Base-by-base conservation (phyloP, 2,113 vertebrate genomes). In the Myiopsitta monachus region DNA sequence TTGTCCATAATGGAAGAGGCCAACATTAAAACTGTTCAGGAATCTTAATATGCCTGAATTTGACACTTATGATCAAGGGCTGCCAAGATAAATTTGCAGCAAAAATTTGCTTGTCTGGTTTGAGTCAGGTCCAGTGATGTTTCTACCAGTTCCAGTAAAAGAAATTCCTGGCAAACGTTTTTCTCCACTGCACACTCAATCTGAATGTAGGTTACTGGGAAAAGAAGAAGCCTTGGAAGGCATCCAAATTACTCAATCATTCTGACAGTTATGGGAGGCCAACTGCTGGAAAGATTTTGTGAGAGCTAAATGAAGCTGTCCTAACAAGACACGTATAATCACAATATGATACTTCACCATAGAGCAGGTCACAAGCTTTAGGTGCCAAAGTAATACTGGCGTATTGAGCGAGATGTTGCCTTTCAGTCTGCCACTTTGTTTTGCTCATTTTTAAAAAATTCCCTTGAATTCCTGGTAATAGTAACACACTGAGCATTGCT, bases 191-290 rank as follows among this genome's bases (percentile, higher is more conserved):
- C 66, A 91, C 33, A 18, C 30, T 79, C n/a, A 21, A 49, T 83
- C 72, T 80, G 67, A 77, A 88, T 69, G 62, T 86, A 90, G 75
- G 63, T 93, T 88, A 90, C 52, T 80, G 44, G 83, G 79, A 93
- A 90, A 90, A 88, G 75, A 88, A 85, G 66, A 13, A 90, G 31
- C n/a, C 41, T 92, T 93, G 94, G 90, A 94, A 93, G 9, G 19
- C 44, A 63, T 70, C 72, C 61, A 88, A 31, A 49, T 41, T 66
- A 31, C 41, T 94, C 75, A 88, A 38, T 94, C 79, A 86, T 86
- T 74, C 79, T 94, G 83, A 57, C 63, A 83, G n/a, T 26, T 66
- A 51, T 11, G 28, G 61, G 75, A 90, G 52, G 78, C 79, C 49
- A 86, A 4, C 31, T 67, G 33, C 68, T 93, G 91, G 52, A 83